Conservation (phyloP, 2,888 invertebrate species). For the Balanococcus diminutus region DNA sequence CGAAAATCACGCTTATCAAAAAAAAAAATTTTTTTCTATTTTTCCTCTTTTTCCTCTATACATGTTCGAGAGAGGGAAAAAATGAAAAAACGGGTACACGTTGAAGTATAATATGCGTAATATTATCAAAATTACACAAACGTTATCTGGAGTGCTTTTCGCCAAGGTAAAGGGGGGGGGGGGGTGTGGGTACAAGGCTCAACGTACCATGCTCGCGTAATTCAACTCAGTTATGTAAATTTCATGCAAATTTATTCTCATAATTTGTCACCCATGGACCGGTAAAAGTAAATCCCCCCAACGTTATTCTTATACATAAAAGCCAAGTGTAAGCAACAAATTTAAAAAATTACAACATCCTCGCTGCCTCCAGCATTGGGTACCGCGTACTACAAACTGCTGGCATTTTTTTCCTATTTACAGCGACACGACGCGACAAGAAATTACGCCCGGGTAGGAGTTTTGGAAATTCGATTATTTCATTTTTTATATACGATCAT, state of each 20-base stretch:
- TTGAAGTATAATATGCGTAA: constrained; percentile 38
- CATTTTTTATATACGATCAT: background rate
- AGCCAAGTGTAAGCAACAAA: constrained; percentile 38
- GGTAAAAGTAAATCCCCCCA: constrained; percentile 29
- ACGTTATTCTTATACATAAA: constrained; percentile 33
- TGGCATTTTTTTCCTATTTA: background rate
- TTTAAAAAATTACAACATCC: constrained; percentile 27
- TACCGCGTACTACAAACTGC: background rate
- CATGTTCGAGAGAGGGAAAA: background rate
- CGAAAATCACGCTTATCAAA: background rate
- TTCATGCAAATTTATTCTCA: constrained; percentile 53
- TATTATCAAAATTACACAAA: constrained; percentile 39
- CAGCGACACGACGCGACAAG: background rate
- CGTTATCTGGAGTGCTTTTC: constrained; percentile 36
- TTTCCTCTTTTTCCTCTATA: too few relatives aligned
- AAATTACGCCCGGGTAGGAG: background rate
- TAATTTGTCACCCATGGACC: constrained; percentile 50
- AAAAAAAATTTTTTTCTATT: background rate
- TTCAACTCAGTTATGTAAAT: constrained; percentile 45
- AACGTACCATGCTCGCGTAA: background rate
- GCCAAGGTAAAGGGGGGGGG: background rate
- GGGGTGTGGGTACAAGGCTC: background rate
- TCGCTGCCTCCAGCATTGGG: background rate
- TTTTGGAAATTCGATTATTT: constrained; percentile 22
- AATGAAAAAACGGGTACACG: background rate